Conservation (phyloP, 2,797 vertebrate species). For the Poecilia gillii region DNA sequence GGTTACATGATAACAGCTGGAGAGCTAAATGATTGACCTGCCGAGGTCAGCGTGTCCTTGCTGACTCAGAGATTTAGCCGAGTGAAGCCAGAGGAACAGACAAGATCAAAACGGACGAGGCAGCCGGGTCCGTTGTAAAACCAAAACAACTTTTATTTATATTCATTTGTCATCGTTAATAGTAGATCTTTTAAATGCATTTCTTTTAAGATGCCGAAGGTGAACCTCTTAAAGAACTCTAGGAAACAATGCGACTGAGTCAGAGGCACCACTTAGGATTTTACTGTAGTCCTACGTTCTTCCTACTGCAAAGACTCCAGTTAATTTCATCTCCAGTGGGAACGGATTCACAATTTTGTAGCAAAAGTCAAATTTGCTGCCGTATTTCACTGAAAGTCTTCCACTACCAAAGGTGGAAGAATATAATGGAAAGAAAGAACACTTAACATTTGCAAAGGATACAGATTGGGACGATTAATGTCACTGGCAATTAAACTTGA, state of each 20-base stretch:
- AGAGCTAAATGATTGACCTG: conserved; percentile 26
- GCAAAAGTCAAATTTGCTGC: background rate
- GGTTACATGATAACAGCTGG: conserved; percentile 22
- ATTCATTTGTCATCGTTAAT: background rate
- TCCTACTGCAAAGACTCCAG: background rate
- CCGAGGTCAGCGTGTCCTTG: conserved; percentile 42
- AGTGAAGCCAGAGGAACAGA: conserved; percentile 19
- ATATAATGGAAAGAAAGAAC: background rate
- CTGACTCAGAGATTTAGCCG: conserved; percentile 19
- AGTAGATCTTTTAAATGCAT: background rate
- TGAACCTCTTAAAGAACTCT: background rate
- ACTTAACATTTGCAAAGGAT: background rate
- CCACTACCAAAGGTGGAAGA: background rate
- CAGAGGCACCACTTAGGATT: background rate
- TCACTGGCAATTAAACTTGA: background rate
- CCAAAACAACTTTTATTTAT: background rate
- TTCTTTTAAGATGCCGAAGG: background rate
- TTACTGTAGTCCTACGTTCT: background rate
- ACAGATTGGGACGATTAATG: background rate
- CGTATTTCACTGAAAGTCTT: background rate
- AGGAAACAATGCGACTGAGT: background rate
- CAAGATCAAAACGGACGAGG: conserved; percentile 17
- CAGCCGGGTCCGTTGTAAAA: background rate
- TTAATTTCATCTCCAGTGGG: background rate
- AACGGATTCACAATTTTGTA: background rate